These are phyloP conservation scores for Columba livia DNA, from an alignment of 2,113 vertebrate species.

Conservation along the genomic window DNA sequence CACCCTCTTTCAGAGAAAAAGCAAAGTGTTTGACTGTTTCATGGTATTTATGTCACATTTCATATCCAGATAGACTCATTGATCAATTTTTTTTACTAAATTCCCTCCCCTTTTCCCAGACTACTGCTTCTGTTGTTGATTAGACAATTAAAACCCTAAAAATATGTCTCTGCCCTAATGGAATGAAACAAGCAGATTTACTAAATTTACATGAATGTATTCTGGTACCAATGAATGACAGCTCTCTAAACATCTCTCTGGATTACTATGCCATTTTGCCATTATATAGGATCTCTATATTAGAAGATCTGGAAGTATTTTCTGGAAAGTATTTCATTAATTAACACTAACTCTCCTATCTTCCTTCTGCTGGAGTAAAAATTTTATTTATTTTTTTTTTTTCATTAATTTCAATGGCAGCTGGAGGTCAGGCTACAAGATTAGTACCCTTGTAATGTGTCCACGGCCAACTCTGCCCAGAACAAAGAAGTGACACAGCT, in stretches of 20 bases:
- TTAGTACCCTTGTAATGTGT: slow-evolving; percentile 4
- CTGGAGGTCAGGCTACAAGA: not conserved
- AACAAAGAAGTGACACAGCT: not conserved
- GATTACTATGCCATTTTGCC: not conserved
- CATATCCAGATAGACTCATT: not conserved
- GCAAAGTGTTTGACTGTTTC: not conserved
- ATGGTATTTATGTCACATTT: not conserved
- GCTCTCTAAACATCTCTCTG: not conserved
- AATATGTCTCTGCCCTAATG: not conserved
- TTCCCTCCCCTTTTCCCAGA: not conserved
- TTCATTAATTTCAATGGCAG: slow-evolving; percentile 11
- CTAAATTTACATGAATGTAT: not conserved
- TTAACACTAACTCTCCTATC: not conserved
- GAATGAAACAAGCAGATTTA: not conserved
- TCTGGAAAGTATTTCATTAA: not conserved
- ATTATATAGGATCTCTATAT: not conserved
- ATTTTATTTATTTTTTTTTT: not conserved
- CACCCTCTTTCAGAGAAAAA: not conserved
- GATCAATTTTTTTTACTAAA: not conserved
- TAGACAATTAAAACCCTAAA: not conserved
- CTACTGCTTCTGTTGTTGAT: not conserved
- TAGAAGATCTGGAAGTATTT: not conserved
- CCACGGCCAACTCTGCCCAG: not conserved
- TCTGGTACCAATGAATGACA: not conserved
- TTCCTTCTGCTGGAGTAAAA: not conserved